Evolutionary conservation across 1,140 invertebrate species (phyloP), one percentile per base, ranked within the genome.

Genomic region (Tyrophagus putrescentiae): DNA sequence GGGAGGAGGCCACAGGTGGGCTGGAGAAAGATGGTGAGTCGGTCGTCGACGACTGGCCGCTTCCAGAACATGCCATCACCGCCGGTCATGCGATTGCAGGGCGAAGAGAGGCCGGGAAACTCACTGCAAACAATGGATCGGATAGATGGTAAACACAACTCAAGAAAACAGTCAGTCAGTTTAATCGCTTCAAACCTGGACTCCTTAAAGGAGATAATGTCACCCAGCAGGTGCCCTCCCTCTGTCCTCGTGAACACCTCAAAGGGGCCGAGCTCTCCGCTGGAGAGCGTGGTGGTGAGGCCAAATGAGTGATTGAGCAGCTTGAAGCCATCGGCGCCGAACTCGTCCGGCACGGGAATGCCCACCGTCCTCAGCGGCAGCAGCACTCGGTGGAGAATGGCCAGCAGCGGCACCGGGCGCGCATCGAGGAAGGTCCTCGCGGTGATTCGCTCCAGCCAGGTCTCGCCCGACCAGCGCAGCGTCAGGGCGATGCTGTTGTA

Each of bases 51-150:
- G 6, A 48, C 45, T 48, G 45, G 45, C 31, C 45, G 45, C 9
- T 18, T 48, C 45, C 45, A 48, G 18, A 48, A 48, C 45, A 48
- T 48, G 23, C 45, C 45, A 48, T 48, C 45, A 25, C 45, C 45
- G 31, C 45, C 45, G 7, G 45, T 48, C 45, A 48, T 48, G 7
- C 7, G 7, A 21, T 48, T 48, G 18, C 45, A 48, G 23, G 45
- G 45, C 18, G 23, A 21, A 29, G 7, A 21, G 6, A 48, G 18
- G 7, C 45, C 45, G 6, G 45, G 45, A 48, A 48, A 48, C 9
- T 13, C 18, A 21, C 45, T 48, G 23, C 6, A 48, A 48, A 48
- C 21, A 48, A n/a, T n/a, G n/a, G n/a, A n/a, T n/a, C n/a, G n/a
- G n/a, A n/a, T n/a, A n/a, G n/a, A n/a, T n/a, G n/a, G n/a, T n/a